phyloP scores from a whole-genome alignment of 2,797 vertebrate genomes.

The Clamator glandarius region DNA sequence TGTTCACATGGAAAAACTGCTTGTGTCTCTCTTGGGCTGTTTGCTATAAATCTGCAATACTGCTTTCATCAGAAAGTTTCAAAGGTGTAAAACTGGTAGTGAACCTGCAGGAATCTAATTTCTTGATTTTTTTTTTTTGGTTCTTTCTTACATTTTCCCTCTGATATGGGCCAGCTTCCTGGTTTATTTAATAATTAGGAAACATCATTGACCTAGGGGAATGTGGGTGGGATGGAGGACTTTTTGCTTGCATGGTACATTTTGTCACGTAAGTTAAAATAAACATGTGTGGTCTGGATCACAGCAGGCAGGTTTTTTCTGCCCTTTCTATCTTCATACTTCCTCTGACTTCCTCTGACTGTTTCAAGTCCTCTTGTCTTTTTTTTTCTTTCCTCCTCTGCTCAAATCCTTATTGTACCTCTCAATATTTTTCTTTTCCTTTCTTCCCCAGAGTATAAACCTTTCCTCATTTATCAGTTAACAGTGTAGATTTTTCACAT shows the following conservation, averaged over 20 bases:
- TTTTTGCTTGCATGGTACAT: background rate
- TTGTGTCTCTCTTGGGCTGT: background rate
- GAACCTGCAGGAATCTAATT: background rate
- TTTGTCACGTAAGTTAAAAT: background rate
- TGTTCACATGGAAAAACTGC: background rate
- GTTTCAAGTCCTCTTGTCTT: background rate
- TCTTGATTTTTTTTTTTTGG: background rate
- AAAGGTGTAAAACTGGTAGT: background rate
- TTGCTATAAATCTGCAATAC: background rate
- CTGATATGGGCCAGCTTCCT: background rate
- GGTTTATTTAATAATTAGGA: background rate
- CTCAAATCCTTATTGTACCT: background rate
- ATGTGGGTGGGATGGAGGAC: background rate
- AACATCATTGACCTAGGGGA: background rate
- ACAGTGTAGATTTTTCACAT: background rate
- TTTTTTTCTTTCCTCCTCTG: background rate
- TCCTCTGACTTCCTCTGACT: background rate
- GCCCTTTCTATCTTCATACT: background rate
- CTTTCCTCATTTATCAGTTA: background rate
- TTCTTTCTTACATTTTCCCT: background rate
- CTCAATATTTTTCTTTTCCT: background rate
- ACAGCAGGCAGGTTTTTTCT: conserved; percentile 5
- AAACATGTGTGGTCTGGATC: background rate
- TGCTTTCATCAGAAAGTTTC: background rate
- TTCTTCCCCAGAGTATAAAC: background rate